phyloP scores from a whole-genome alignment of 2,113 vertebrate genomes.

The Trogon surrucura region DNA sequence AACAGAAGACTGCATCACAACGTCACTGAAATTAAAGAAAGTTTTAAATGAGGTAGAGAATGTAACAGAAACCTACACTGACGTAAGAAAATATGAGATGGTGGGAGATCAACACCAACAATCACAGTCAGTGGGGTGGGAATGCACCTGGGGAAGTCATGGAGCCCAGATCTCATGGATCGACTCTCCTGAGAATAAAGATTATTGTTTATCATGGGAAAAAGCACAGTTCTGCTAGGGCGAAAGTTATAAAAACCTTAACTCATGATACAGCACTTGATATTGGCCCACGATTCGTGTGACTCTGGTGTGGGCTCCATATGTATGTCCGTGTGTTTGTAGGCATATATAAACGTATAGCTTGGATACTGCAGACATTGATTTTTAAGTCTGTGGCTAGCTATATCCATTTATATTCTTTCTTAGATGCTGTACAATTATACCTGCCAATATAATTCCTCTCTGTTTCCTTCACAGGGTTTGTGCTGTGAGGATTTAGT shows the following conservation, averaged over 20 bases:
- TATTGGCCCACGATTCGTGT: background rate
- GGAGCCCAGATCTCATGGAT: background rate
- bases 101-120: background rate
- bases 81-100: background rate
- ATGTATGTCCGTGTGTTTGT: background rate
- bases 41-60: background rate
- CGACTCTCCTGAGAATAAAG: background rate
- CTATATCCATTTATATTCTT: background rate
- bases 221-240: background rate
- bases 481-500: background rate
- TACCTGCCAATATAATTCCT: background rate
- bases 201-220: background rate
- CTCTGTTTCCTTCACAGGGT: background rate
- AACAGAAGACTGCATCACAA: background rate
- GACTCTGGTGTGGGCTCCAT: too few relatives aligned
- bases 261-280: background rate
- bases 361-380: background rate
- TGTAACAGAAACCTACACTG: background rate
- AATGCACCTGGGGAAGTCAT: background rate
- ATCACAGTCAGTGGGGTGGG: background rate
- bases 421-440: background rate
- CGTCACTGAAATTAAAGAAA: background rate
- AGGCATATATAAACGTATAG: background rate
- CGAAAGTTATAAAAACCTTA: background rate
- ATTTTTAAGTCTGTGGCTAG: background rate